Conservation (phyloP, 2,888 invertebrate genomes). For the Busseola fusca region DNA sequence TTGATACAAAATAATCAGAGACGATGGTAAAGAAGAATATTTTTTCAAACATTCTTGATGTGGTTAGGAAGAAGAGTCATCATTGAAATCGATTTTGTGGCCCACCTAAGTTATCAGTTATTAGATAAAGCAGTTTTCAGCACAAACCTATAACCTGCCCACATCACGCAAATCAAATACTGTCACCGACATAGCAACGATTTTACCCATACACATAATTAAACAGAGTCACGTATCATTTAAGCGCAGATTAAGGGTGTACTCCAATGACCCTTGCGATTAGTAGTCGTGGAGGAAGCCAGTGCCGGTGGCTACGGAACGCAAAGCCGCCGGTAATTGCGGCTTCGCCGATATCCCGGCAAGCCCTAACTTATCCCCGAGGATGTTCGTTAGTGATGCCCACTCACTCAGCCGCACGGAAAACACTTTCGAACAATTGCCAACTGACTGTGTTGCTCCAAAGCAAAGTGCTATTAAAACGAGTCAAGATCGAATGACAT, state of each 20-base stretch:
- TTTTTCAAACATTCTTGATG: neutral
- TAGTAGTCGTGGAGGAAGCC: slow-evolving; percentile 73
- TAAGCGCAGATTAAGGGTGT: slow-evolving; percentile 77
- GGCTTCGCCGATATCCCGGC: slow-evolving; percentile 80
- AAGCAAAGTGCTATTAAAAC: slow-evolving; percentile 36
- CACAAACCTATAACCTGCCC: neutral
- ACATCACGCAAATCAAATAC: slow-evolving; percentile 33
- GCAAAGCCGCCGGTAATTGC: slow-evolving; percentile 85
- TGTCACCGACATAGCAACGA: slow-evolving; percentile 40
- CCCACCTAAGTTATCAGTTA: neutral
- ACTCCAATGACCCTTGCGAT: slow-evolving; percentile 79
- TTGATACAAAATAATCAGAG: neutral
- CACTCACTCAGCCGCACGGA: slow-evolving; percentile 58
- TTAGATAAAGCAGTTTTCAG: neutral
- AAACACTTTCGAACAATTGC: slow-evolving; percentile 67
- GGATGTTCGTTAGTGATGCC: slow-evolving; percentile 76
- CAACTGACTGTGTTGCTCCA: slow-evolving; percentile 53
- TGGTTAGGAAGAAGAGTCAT: too few species aligned
- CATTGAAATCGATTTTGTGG: neutral
- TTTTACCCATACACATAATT: slow-evolving; percentile 62
- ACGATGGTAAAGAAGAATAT: neutral
- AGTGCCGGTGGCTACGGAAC: slow-evolving; percentile 73
- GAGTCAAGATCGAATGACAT: slow-evolving; percentile 30
- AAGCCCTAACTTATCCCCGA: slow-evolving; percentile 78
- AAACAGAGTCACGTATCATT: slow-evolving; percentile 80